These are phyloP conservation scores for Amphipoea oculea DNA, from an alignment of 2,888 invertebrate species.

Conservation along the genomic window DNA sequence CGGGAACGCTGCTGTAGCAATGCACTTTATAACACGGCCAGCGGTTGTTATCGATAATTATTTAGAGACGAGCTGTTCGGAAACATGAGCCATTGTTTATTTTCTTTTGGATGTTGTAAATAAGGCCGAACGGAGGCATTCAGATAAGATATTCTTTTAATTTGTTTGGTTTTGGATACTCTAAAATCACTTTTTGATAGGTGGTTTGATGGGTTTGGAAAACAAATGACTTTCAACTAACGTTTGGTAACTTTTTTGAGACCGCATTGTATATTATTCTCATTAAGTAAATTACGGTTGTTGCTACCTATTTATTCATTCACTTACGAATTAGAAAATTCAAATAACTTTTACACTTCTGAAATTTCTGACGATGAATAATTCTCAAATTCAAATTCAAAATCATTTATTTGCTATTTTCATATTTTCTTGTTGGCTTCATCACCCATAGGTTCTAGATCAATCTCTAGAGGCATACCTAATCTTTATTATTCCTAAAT, in stretches of 20 bases:
- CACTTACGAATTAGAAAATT: neutral
- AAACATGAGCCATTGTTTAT: constrained; percentile 57
- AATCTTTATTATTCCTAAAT: neutral
- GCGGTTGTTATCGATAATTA: constrained; percentile 59
- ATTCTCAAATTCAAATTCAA: too few relatives aligned
- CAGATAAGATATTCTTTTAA: constrained; percentile 18
- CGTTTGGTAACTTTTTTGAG: neutral
- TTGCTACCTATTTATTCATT: neutral
- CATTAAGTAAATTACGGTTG: neutral
- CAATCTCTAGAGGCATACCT: neutral
- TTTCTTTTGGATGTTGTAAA: constrained; percentile 44
- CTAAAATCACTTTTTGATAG: neutral
- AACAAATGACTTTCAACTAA: neutral
- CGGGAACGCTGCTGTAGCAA: constrained; percentile 50
- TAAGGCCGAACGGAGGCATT: constrained; percentile 14
- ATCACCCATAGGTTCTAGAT: neutral
- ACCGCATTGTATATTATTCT: neutral
- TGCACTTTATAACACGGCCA: constrained; percentile 55
- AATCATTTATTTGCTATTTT: too few relatives aligned
- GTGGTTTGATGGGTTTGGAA: neutral
- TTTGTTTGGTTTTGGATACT: constrained; percentile 11
- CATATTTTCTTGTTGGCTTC: neutral
- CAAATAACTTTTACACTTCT: neutral
- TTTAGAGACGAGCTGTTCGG: constrained; percentile 57
- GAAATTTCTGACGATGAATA: neutral